Conservation (phyloP, 2,888 invertebrate species). For the Latheticus oryzae region DNA sequence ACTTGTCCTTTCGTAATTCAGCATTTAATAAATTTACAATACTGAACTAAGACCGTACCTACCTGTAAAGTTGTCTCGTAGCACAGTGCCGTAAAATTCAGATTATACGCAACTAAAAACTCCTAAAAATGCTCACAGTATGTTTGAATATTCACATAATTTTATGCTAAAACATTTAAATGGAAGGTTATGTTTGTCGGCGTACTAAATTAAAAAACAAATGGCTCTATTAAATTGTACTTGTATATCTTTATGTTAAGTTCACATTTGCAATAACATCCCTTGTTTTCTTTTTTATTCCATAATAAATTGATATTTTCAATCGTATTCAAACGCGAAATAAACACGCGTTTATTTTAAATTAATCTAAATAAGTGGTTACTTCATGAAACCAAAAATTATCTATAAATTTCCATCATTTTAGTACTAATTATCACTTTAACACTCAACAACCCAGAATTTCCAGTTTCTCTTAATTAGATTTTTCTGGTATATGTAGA, state of each 20-base stretch:
- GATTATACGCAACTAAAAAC: slow-evolving; percentile 56
- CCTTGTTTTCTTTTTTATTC: slow-evolving; percentile 40
- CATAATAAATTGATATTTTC: slow-evolving; percentile 50
- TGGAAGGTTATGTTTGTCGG: slow-evolving; percentile 60
- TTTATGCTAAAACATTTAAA: slow-evolving; percentile 59
- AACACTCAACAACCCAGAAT: slow-evolving; percentile 16
- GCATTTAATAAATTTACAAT: slow-evolving; percentile 50
- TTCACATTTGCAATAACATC: slow-evolving; percentile 45
- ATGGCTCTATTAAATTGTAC: slow-evolving; percentile 64
- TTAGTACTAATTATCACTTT: slow-evolving; percentile 16
- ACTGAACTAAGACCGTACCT: slow-evolving; percentile 49
- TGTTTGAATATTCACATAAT: slow-evolving; percentile 59
- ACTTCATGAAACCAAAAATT: slow-evolving; percentile 18
- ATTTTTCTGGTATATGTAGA: background rate
- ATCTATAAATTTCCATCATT: slow-evolving; percentile 20
- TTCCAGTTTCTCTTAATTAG: slow-evolving; percentile 24
- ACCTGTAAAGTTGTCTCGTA: slow-evolving; percentile 52
- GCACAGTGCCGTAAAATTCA: slow-evolving; percentile 53
- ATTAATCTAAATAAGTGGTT: slow-evolving; percentile 37
- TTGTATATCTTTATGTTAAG: slow-evolving; percentile 57
- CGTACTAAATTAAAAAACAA: slow-evolving; percentile 63
- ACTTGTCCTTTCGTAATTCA: slow-evolving; percentile 45
- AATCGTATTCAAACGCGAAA: slow-evolving; percentile 44
- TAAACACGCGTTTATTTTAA: slow-evolving; percentile 40
- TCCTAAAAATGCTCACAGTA: slow-evolving; percentile 59